Percentiles rank a stretch among this genome's conserved stretches.
Evolutionary conservation across 2,888 invertebrate genomes (phyloP).

Genomic region (Poecilus cupreus): DNA sequence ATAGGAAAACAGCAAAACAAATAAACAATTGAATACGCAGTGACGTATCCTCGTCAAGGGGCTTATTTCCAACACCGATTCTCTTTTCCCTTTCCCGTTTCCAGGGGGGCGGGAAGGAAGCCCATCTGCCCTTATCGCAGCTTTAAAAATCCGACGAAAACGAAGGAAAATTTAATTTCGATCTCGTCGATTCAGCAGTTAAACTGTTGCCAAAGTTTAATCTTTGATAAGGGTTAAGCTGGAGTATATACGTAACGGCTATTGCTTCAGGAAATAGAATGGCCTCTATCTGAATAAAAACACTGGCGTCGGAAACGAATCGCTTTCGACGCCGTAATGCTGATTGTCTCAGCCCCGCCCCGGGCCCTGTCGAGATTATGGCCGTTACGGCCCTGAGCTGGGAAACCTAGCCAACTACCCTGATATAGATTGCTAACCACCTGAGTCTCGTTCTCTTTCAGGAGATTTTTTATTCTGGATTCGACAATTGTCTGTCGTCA

Average conservation of each 20-base stretch:
- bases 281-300: constrained; percentile 64
- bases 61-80: constrained; percentile 5
- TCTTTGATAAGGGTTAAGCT: constrained; percentile 72
- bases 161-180: constrained; percentile 75
- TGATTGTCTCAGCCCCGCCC: constrained; percentile 41
- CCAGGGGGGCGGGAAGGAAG: neutral
- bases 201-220: constrained; percentile 73
- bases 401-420: neutral
- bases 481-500: neutral
- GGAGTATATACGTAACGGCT: constrained; percentile 63
- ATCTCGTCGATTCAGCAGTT: constrained; percentile 76
- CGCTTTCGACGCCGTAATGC: constrained; percentile 42
- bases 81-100: neutral
- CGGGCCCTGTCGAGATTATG: constrained; percentile 37
- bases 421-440: constrained; percentile 25
- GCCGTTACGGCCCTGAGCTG: constrained; percentile 10
- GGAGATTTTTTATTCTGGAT: constrained; percentile 3
- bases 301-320: constrained; percentile 60
- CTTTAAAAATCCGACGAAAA: constrained; percentile 62
- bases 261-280: constrained; percentile 65
- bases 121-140: constrained; percentile 51
- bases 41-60: constrained; percentile 19
- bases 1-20: neutral
- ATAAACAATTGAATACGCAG: constrained; percentile 1
- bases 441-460: neutral